Conservation (phyloP, 2,888 invertebrate genomes). For the Xestia ashworthii region DNA sequence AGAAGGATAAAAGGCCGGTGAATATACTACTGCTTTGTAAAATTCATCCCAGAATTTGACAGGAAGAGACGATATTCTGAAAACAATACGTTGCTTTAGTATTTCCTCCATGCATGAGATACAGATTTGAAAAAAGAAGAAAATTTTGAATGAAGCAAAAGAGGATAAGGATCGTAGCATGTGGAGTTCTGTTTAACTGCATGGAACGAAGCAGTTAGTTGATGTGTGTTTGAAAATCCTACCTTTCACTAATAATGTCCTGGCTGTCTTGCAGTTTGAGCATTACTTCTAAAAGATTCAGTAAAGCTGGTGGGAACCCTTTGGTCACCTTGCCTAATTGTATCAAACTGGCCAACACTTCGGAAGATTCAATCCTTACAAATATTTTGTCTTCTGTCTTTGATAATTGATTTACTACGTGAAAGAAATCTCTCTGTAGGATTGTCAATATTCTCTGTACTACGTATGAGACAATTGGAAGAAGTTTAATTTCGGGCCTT, state of each 20-base stretch:
- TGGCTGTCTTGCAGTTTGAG: slow-evolving; percentile 68
- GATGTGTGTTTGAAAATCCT: slow-evolving; percentile 31
- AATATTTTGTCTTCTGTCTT: slow-evolving; percentile 47
- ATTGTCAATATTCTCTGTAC: slow-evolving; percentile 81
- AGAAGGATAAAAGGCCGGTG: slow-evolving; percentile 80
- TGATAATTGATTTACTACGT: slow-evolving; percentile 65
- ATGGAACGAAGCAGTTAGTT: not conserved
- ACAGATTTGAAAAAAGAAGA: too few species aligned
- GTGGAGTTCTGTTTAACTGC: not conserved
- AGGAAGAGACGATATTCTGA: slow-evolving; percentile 79
- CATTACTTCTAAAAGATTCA: slow-evolving; percentile 78
- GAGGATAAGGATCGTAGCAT: not conserved
- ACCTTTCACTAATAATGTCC: slow-evolving; percentile 72
- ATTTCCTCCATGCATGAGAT: too few species aligned
- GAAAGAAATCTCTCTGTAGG: slow-evolving; percentile 72
- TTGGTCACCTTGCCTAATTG: slow-evolving; percentile 71
- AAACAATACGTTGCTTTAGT: slow-evolving; percentile 46
- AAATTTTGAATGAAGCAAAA: not conserved
- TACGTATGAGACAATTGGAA: slow-evolving; percentile 91
- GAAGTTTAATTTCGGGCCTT: slow-evolving; percentile 78
- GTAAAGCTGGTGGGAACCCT: slow-evolving; percentile 78
- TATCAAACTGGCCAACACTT: slow-evolving; percentile 69
- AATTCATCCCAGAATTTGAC: slow-evolving; percentile 83
- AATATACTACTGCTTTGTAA: slow-evolving; percentile 77
- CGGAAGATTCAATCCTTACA: slow-evolving; percentile 49